These are phyloP conservation scores for Kryptopterus vitreolus DNA, from an alignment of 2,797 vertebrate genomes.

Conservation along the genomic window DNA sequence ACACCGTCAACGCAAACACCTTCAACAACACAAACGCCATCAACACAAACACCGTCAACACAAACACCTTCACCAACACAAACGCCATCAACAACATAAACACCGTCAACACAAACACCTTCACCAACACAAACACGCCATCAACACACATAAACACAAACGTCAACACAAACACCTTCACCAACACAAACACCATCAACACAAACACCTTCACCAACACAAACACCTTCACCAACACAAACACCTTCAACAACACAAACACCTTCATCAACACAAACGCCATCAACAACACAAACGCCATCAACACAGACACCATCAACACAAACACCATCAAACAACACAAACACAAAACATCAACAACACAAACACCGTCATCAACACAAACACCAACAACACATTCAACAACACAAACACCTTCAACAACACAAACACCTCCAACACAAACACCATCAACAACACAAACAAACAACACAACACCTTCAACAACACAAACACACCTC, in stretches of 20 bases:
- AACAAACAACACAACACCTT: neutral
- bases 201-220: neutral
- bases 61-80: no score
- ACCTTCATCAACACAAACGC: no score
- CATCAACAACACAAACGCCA: no score
- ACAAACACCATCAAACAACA: rapidly evolving
- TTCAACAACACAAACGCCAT: neutral
- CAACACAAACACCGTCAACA: neutral
- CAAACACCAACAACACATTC: neutral
- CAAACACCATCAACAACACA: no score
- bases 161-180: neutral
- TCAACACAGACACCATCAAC: neutral
- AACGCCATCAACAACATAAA: neutral
- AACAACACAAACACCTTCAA: neutral
- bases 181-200: neutral
- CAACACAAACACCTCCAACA: neutral
- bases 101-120: neutral
- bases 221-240: neutral
- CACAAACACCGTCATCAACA: neutral
- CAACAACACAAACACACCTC: no score
- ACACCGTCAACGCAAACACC: neutral
- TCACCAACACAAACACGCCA: neutral
- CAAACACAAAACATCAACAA: neutral
- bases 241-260: no score
- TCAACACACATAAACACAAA: neutral